Percentiles rank a stretch among this genome's conserved stretches.
These are phyloP conservation scores for Ammodytes marinus DNA, from an alignment of 2,113 vertebrate genomes.

Conservation along the genomic window DNA sequence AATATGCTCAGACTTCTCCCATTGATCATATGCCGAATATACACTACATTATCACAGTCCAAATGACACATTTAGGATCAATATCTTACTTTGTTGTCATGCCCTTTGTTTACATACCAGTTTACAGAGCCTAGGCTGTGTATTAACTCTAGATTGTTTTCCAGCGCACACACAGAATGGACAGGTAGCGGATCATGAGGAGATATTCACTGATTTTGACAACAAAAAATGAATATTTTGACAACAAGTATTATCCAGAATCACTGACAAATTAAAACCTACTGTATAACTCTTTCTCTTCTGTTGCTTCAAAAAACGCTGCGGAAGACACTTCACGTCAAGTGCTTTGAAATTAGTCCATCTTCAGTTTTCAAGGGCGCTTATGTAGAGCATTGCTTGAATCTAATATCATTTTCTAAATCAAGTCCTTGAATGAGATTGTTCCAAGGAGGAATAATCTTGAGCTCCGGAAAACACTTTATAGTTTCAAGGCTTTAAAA, in stretches of 20 bases:
- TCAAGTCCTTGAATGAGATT: slow-evolving; percentile 23
- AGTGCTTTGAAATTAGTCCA: slow-evolving; percentile 28
- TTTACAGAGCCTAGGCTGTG: no score
- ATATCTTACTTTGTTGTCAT: no score
- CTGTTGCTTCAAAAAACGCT: not conserved
- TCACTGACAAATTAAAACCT: slow-evolving; percentile 45
- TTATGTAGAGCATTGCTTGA: not conserved
- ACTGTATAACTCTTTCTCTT: not conserved
- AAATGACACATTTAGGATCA: no score
- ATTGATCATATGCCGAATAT: not conserved
- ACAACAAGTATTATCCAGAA: no score
- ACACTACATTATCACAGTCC: no score
- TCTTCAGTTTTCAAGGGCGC: slow-evolving; percentile 32
- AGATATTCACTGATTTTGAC: no score
- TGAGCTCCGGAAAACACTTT: not conserved
- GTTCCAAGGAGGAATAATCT: slow-evolving; percentile 8
- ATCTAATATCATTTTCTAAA: no score
- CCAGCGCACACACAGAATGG: no score
- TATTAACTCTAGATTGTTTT: no score
- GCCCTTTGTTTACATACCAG: no score
- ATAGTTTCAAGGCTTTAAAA: not conserved
- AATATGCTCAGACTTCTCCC: not conserved
- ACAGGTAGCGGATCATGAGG: no score
- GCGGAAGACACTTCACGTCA: slow-evolving; percentile 23
- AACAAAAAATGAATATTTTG: no score